phyloP scores from a whole-genome alignment of 2,888 invertebrate genomes.

The Xestia rhomboidea region DNA sequence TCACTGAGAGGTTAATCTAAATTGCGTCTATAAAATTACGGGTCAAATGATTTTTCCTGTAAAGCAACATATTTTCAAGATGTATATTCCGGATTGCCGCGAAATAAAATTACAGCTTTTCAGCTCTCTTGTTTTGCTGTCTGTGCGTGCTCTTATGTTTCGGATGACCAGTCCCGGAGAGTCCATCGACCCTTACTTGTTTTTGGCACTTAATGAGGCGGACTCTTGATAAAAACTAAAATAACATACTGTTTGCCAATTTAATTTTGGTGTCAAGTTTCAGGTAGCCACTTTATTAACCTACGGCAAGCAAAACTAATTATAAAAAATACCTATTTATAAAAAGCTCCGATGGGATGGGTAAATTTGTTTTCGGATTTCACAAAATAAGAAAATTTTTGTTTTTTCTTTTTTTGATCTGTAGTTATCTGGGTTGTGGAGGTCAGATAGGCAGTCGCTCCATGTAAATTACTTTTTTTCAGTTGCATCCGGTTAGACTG shows the following conservation, averaged over 20 bases:
- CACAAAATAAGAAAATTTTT: not conserved
- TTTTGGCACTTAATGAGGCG: slow-evolving; percentile 12
- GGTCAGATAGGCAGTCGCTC: too few species aligned
- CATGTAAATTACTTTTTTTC: too few species aligned
- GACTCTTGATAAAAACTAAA: slow-evolving; percentile 8
- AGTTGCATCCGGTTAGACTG: too few species aligned
- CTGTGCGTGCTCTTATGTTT: not conserved
- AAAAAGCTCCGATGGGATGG: not conserved
- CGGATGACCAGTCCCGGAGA: not conserved
- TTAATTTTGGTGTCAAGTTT: not conserved
- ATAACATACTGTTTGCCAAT: not conserved
- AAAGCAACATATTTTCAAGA: not conserved
- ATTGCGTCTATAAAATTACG: not conserved
- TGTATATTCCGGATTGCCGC: not conserved
- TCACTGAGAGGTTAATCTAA: not conserved
- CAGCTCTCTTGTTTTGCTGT: slow-evolving; percentile 12
- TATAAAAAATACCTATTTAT: not conserved
- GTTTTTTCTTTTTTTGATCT: not conserved
- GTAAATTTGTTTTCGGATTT: not conserved
- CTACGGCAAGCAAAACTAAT: not conserved
- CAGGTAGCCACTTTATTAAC: not conserved
- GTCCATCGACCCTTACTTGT: slow-evolving; percentile 31
- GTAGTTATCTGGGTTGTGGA: too few species aligned
- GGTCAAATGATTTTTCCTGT: not conserved
- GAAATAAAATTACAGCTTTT: not conserved